These are phyloP conservation scores for Micropterix aruncella DNA, from an alignment of 2,888 invertebrate genomes.

Conservation along the genomic window DNA sequence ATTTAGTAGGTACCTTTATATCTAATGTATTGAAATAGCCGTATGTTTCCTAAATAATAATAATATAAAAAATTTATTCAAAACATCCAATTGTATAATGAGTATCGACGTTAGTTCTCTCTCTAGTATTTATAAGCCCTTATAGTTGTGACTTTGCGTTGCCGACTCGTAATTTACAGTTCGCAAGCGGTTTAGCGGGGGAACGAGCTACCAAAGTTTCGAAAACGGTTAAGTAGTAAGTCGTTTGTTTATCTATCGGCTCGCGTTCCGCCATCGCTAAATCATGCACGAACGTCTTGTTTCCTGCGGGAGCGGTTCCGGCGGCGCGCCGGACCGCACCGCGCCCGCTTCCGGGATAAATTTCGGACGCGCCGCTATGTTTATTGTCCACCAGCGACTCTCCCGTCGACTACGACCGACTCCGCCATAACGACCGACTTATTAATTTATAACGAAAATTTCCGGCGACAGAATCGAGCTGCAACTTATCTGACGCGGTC, in stretches of 20 bases:
- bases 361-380: background rate
- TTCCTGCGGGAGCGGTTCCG: background rate
- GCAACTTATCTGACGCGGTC: background rate
- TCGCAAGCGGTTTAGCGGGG: no score
- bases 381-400: background rate
- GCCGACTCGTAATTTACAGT: no score
- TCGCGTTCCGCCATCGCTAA: background rate
- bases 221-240: background rate
- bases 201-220: background rate
- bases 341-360: background rate
- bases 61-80: no score
- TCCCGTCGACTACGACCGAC: background rate
- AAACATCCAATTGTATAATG: no score
- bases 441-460: background rate
- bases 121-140: no score
- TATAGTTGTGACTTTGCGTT: no score
- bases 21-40: no score
- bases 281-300: background rate
- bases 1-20: no score
- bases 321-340: background rate
- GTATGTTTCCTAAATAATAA: no score
- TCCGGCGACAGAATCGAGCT: background rate
- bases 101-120: no score
- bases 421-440: background rate
- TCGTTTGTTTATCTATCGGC: background rate